Conservation (phyloP, 2,113 vertebrate genomes). For the Malurus melanocephalus region DNA sequence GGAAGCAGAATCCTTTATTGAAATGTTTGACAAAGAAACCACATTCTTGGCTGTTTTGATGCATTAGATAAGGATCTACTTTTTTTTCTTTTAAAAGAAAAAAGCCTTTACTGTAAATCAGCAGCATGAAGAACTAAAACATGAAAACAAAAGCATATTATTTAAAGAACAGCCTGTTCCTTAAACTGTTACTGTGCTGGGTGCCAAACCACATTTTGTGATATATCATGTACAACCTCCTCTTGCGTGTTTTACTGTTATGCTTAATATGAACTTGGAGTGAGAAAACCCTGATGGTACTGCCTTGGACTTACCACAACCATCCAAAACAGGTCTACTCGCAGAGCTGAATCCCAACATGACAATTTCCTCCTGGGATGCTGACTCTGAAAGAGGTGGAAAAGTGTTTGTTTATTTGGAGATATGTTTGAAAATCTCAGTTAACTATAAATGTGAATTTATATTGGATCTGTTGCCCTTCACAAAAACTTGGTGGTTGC, state of each 20-base stretch:
- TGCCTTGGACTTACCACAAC: conserved; percentile 25
- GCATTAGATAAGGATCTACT: conserved; percentile 2
- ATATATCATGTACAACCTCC: conserved; percentile 51
- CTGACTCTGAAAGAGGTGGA: conserved; percentile 5
- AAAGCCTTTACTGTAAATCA: conserved; percentile 35
- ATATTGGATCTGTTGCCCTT: not conserved
- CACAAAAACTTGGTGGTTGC: not conserved
- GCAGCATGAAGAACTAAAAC: conserved; percentile 45
- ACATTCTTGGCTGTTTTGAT: not conserved
- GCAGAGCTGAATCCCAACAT: not conserved
- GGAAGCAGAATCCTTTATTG: conserved; percentile 27
- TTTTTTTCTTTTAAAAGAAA: not conserved
- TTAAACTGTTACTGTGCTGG: conserved; percentile 48
- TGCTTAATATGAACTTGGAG: conserved; percentile 6
- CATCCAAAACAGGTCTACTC: conserved; percentile 1
- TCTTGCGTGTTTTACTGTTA: conserved; percentile 35
- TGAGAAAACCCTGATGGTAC: conserved; percentile 18
- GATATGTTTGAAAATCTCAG: conserved; percentile 2
- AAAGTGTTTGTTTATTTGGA: conserved; percentile 47
- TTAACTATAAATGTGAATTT: conserved; percentile 11
- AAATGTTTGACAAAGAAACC: conserved; percentile 45
- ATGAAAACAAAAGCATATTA: conserved; percentile 59
- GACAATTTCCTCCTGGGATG: conserved; percentile 7
- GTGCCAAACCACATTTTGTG: conserved; percentile 52
- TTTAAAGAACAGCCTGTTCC: conserved; percentile 59